Evolutionary conservation across 1,140 invertebrate genomes (phyloP), one percentile per base, ranked within the genome.

Genomic region (Venustaconcha ellipsiformis): DNA sequence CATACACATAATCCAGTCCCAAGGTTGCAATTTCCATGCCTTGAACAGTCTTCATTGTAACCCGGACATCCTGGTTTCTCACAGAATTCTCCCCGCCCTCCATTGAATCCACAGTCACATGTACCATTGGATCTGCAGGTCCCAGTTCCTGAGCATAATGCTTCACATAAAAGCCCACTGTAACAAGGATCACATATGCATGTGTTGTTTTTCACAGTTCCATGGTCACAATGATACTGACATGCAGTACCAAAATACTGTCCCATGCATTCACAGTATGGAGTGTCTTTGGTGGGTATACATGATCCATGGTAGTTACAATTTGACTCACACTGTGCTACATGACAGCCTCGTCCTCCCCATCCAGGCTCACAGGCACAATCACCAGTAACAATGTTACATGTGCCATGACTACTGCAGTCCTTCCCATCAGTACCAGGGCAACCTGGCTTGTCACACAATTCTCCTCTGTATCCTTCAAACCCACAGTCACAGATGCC

Each of bases 321-420:
- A 64, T 78, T 67, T 18, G 70, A 48, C 14, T 69, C 67, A 78
- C 81, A 82, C 20, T 57, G 18, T 20, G 72, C 67, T 59, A 72
- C 58, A 55, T 80, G 69, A 62, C 76, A 83, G 17, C 80, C 83
- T 3, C 18, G 62, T 26, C 79, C 76, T 57, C 59, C 74, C 81
- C 81, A 84, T 1, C 83, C 83, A 12, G 74, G 76, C 59, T 81
- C 58, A 76, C 83, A 84, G n/a, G 75, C 69, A 75, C 83, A 84
- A 23, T 76, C 55, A 65, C 78, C 73, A 37, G 73, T 74, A 14
- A 71, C 81, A 12, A 67, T 65, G 65, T 79, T 83, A 77, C 82
- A 83, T 56, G 63, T 76, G 23, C 83, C 83, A 72, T 79, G 78
- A 13, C 76, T 80, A 26, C 75, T 78, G 70, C 65, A 69, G 60